Evolutionary conservation across 2,888 invertebrate genomes (phyloP).

Genomic region (Clivina fossor): DNA sequence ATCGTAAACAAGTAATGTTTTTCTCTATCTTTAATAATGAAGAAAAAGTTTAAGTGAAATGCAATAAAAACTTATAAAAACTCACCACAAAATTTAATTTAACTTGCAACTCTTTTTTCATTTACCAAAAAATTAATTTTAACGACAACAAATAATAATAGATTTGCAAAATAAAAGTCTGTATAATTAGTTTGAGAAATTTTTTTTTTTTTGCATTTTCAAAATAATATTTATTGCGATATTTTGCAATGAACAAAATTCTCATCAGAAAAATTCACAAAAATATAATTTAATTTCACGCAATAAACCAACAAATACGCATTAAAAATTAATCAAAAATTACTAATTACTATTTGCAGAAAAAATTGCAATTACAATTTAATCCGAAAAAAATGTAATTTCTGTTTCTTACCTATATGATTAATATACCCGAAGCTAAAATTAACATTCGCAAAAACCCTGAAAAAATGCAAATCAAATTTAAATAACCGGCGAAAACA

Average conservation of each 20-base stretch:
- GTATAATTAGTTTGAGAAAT: too few species aligned
- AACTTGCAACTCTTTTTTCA: too few species aligned
- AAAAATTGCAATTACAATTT: too few species aligned
- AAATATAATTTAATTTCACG: conserved; percentile 14
- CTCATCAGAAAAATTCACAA: not conserved
- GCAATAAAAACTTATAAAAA: too few species aligned
- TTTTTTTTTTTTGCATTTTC: too few species aligned
- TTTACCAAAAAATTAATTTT: not conserved
- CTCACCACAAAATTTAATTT: too few species aligned
- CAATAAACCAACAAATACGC: not conserved
- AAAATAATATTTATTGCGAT: not conserved
- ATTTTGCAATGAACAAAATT: not conserved
- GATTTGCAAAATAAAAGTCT: not conserved
- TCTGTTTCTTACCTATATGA: too few species aligned
- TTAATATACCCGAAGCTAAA: conserved; percentile 11
- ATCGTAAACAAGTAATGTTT: too few species aligned
- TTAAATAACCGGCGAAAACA: conserved; percentile 16
- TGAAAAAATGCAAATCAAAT: conserved; percentile 7
- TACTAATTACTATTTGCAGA: too few species aligned
- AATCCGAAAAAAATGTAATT: too few species aligned
- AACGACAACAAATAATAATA: not conserved
- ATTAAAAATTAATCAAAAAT: conserved; percentile 20
- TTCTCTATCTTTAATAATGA: too few species aligned
- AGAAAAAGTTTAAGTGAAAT: too few species aligned
- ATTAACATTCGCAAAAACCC: not conserved